phyloP scores from a whole-genome alignment of 2,797 vertebrate genomes.

The Xenentodon cancila region DNA sequence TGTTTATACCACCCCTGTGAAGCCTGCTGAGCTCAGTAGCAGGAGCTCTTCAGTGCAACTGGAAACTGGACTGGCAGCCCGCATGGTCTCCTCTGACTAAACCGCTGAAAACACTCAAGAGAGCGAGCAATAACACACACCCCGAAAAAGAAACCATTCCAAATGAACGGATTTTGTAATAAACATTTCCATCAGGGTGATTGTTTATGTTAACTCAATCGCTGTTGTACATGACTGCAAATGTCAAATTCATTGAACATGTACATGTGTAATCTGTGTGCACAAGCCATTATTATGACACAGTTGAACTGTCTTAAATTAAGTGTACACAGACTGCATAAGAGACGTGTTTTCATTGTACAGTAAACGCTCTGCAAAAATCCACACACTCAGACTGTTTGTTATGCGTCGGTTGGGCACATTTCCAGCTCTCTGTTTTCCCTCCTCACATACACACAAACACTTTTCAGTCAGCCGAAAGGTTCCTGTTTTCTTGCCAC shows the following conservation, averaged over 20 bases:
- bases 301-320: slow-evolving; percentile 4
- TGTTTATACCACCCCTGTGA: slow-evolving; percentile 2
- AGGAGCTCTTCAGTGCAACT: slow-evolving; percentile 6
- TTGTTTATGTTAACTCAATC: slow-evolving; percentile 42
- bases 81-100: slow-evolving; percentile 37
- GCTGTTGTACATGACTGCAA: slow-evolving; percentile 13
- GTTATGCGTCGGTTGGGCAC: slow-evolving; percentile 16
- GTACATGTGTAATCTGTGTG: slow-evolving; percentile 9
- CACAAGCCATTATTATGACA: slow-evolving; percentile 18
- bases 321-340: slow-evolving; percentile 15
- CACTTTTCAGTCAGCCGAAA: slow-evolving; percentile 51
- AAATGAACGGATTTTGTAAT: slow-evolving; percentile 44
- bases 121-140: slow-evolving; percentile 36
- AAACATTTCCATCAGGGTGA: slow-evolving; percentile 40
- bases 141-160: slow-evolving; percentile 18
- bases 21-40: slow-evolving; percentile 9
- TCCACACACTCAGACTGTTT: slow-evolving; percentile 20
- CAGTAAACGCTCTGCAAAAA: slow-evolving; percentile 18
- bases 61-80: slow-evolving; percentile 30
- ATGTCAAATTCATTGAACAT: slow-evolving; percentile 22
- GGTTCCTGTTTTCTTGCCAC: slow-evolving; percentile 70
- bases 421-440: slow-evolving; percentile 19
- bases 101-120: slow-evolving; percentile 21
- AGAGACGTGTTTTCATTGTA: slow-evolving; percentile 4
- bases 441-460: slow-evolving; percentile 34